phyloP scores from a whole-genome alignment of 2,113 vertebrate species.

The Apaloderma vittatum region DNA sequence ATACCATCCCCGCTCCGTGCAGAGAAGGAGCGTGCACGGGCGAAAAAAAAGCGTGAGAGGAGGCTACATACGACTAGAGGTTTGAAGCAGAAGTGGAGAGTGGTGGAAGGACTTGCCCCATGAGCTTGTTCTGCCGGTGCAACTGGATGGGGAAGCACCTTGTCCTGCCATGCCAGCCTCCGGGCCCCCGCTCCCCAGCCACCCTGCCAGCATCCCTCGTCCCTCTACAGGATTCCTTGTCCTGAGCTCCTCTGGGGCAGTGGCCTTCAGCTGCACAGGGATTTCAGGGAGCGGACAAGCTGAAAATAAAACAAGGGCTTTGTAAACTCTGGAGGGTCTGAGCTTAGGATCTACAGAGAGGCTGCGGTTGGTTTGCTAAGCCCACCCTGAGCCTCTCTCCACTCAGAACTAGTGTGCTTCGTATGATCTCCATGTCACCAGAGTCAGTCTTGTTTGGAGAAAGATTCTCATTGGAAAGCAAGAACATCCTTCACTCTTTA shows the following conservation, averaged over 20 bases:
- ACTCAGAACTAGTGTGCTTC: neutral
- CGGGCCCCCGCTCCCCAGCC: neutral
- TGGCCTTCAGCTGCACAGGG: neutral
- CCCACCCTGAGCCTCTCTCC: neutral
- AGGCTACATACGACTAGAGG: neutral
- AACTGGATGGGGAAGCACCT: neutral
- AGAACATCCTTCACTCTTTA: slow-evolving; percentile 62
- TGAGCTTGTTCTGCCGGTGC: neutral
- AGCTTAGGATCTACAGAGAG: neutral
- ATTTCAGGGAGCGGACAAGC: neutral
- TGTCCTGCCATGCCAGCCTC: rapidly evolving
- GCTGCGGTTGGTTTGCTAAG: neutral
- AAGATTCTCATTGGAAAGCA: slow-evolving; percentile 50
- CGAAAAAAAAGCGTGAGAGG: neutral
- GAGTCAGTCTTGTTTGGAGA: slow-evolving; percentile 27
- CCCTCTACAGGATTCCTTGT: neutral
- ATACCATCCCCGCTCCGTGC: neutral
- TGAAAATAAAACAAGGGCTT: neutral
- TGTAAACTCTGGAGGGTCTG: neutral
- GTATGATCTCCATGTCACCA: slow-evolving; percentile 19
- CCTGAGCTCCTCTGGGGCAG: neutral
- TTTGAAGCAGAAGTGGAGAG: neutral
- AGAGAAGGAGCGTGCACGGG: rapidly evolving
- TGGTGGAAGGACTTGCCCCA: neutral
- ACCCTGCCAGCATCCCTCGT: neutral